Conservation (phyloP, 2,113 vertebrate species). For the Podilymbus podiceps region DNA sequence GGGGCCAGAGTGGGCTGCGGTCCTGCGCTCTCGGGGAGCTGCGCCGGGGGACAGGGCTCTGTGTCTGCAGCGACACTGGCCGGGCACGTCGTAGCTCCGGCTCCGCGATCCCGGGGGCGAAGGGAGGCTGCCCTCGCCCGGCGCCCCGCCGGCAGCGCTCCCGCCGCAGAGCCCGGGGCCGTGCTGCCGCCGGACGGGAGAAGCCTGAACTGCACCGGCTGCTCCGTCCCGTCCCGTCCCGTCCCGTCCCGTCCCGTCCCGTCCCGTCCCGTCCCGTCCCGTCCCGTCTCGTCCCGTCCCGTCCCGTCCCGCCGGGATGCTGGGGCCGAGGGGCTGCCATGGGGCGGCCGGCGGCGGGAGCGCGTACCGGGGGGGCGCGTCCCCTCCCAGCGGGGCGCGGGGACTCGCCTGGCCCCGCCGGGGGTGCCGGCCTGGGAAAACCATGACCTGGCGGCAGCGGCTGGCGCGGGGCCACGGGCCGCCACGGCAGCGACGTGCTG, state of each 20-base stretch:
- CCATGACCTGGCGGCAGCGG: slow-evolving; percentile 9
- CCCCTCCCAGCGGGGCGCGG: background rate
- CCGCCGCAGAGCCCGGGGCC: background rate
- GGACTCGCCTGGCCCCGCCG: background rate
- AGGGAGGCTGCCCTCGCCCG: slow-evolving; percentile 27
- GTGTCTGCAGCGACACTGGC: background rate
- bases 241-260: background rate
- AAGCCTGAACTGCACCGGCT: slow-evolving; percentile 18
- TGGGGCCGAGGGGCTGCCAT: background rate
- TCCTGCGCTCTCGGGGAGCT: background rate
- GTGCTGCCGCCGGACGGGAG: slow-evolving; percentile 56
- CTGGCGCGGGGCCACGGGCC: background rate
- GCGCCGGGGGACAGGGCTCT: background rate
- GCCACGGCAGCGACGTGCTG: background rate
- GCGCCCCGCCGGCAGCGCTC: slow-evolving; percentile 9
- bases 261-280: background rate
- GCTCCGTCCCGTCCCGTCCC: background rate
- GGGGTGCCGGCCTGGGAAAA: slow-evolving; percentile 35
- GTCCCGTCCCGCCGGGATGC: background rate
- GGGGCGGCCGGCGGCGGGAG: background rate
- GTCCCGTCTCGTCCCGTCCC: too few species aligned
- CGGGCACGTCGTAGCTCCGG: background rate
- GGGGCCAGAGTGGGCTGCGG: background rate
- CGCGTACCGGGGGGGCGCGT: background rate
- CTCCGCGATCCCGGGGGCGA: background rate